Conservation (phyloP, 92 coral and sea anemone genomes). For the Porites cylindrica region DNA sequence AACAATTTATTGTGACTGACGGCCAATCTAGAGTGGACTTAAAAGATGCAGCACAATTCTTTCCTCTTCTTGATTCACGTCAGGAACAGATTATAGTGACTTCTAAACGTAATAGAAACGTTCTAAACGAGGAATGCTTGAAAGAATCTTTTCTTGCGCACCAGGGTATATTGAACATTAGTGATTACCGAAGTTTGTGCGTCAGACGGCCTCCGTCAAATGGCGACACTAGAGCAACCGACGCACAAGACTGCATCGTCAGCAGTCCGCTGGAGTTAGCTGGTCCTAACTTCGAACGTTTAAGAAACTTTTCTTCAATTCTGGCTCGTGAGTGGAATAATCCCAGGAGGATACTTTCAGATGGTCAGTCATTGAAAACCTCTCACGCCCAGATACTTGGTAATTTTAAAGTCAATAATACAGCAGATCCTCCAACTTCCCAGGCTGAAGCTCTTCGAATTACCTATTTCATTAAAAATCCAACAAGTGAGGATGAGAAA, state of each 20-base stretch:
- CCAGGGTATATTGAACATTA: conserved; percentile 39
- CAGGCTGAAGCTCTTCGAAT: conserved; percentile 34
- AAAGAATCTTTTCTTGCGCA: conserved; percentile 53
- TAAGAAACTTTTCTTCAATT: conserved; percentile 27
- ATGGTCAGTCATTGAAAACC: conserved; percentile 21
- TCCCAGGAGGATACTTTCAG: conserved; percentile 5
- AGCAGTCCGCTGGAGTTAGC: conserved; percentile 39
- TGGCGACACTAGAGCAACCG: not conserved
- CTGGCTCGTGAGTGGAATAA: conserved; percentile 19
- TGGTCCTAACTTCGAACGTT: conserved; percentile 16
- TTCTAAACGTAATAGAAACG: conserved; percentile 40
- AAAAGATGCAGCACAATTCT: conserved; percentile 28
- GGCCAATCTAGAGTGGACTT: conserved; percentile 33
- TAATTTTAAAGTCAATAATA: not conserved
- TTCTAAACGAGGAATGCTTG: conserved; percentile 55
- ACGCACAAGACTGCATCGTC: conserved; percentile 6
- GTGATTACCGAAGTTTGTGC: conserved; percentile 44
- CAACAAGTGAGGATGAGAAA: not conserved
- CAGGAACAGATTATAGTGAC: conserved; percentile 46
- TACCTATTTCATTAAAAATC: conserved; percentile 19
- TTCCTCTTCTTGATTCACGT: conserved; percentile 48
- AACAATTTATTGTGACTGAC: conserved; percentile 17
- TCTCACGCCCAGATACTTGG: not conserved
- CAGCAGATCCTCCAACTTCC: not conserved
- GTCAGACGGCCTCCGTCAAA: not conserved